These are phyloP conservation scores for Prolemur simus DNA, from an alignment of 2,113 vertebrate species.

Conservation along the genomic window DNA sequence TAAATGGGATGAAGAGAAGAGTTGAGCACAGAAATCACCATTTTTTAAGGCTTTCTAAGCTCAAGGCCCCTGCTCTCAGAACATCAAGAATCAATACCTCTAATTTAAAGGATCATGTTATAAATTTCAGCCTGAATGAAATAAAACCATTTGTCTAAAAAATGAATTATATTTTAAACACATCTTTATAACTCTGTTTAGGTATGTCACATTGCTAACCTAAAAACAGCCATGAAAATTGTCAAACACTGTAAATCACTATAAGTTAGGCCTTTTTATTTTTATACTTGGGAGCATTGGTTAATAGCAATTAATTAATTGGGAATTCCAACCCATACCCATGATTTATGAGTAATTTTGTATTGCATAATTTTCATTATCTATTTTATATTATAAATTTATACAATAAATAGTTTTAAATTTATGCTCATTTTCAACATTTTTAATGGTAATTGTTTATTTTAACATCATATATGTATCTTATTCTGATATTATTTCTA, in stretches of 20 bases:
- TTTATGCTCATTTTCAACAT: no score
- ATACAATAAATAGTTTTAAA: no score
- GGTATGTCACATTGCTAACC: neutral
- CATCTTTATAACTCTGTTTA: neutral
- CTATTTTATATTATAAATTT: no score
- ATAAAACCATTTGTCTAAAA: neutral
- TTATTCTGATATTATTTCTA: no score
- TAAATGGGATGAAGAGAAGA: neutral
- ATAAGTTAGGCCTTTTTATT: neutral
- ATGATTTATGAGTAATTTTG: no score
- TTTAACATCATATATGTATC: no score
- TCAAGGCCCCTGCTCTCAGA: neutral
- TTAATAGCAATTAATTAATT: neutral
- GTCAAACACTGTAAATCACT: neutral
- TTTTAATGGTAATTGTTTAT: no score
- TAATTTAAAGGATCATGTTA: neutral
- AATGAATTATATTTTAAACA: neutral
- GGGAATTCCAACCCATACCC: no score
- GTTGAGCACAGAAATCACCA: neutral
- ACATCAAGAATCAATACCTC: neutral
- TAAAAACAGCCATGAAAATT: neutral
- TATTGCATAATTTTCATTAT: no score
- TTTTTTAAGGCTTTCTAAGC: neutral
- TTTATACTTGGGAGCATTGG: neutral
- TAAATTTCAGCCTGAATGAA: neutral